A percentile compares a stretch with the other conserved stretches of the same genome.
phyloP scores from a whole-genome alignment of 2,888 invertebrate genomes.

The Molorchus minor region DNA sequence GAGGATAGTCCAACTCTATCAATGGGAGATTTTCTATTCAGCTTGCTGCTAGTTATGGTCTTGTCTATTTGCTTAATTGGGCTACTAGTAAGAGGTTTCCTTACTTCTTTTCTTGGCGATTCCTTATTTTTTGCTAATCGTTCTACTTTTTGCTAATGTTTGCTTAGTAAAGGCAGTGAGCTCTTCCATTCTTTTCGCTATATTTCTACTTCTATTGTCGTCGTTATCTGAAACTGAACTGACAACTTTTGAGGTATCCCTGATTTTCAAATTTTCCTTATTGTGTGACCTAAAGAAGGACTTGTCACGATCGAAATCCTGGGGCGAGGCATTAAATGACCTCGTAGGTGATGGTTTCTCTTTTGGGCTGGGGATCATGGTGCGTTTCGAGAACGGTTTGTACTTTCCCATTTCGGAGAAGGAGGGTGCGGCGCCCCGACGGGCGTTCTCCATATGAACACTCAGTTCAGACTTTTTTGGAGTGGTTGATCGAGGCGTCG shows the following conservation, averaged over 20 bases:
- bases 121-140: conserved; percentile 64
- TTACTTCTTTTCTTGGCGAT: conserved; percentile 42
- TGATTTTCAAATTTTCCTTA: conserved; percentile 15
- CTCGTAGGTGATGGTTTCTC: conserved; percentile 36
- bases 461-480: conserved; percentile 57
- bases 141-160: conserved; percentile 74
- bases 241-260: conserved; percentile 10
- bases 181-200: conserved; percentile 70
- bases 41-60: conserved; percentile 13
- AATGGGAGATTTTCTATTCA: conserved; percentile 24
- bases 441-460: conserved; percentile 62
- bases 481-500: conserved; percentile 25
- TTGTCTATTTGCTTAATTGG: conserved; percentile 33
- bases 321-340: conserved; percentile 21
- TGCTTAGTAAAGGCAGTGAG: conserved; percentile 72
- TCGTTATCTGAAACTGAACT: conserved; percentile 39
- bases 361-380: conserved; percentile 45
- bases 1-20: conserved; percentile 59
- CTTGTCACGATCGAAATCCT: conserved; percentile 11
- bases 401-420: conserved; percentile 53
- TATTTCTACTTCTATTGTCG: conserved; percentile 47
- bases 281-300: conserved; percentile 19
- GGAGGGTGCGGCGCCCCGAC: conserved; percentile 53
- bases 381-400: conserved; percentile 43
- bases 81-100: conserved; percentile 29